Percentiles rank a stretch among this genome's conserved stretches.
Conservation (phyloP, 2,113 vertebrate species). For the Spheniscus mendiculus region DNA sequence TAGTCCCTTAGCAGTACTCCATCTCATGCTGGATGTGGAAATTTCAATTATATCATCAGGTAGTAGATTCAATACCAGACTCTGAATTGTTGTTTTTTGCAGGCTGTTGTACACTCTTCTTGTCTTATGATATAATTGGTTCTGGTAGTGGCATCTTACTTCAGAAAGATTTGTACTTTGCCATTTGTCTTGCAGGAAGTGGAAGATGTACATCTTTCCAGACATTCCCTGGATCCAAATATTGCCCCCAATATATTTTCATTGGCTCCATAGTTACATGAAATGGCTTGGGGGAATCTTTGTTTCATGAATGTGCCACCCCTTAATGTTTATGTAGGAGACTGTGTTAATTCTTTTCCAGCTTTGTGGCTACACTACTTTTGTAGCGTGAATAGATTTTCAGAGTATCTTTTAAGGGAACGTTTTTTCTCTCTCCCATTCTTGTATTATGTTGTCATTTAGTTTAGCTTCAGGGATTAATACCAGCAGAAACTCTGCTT, state of each 20-base stretch:
- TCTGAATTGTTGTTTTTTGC: background rate
- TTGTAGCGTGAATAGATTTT: background rate
- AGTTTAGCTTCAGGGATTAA: background rate
- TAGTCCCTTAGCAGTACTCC: background rate
- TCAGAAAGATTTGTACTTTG: background rate
- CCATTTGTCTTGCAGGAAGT: background rate
- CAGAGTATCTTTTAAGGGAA: background rate
- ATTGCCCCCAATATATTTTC: background rate
- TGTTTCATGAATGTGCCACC: background rate
- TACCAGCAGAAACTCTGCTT: background rate
- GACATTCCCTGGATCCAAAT: background rate
- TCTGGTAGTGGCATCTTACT: background rate
- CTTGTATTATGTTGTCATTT: background rate
- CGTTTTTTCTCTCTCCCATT: background rate
- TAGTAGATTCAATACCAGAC: background rate
- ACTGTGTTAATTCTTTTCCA: background rate
- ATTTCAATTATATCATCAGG: background rate
- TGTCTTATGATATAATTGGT: background rate
- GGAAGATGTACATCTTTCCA: background rate
- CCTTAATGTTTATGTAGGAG: background rate
- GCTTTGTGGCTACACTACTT: background rate
- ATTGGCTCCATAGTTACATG: background rate
- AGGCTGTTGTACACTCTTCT: background rate
- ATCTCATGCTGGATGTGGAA: background rate
- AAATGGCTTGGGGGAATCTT: background rate